phyloP scores from a whole-genome alignment of 2,113 vertebrate genomes.

The Myotis yumanensis region DNA sequence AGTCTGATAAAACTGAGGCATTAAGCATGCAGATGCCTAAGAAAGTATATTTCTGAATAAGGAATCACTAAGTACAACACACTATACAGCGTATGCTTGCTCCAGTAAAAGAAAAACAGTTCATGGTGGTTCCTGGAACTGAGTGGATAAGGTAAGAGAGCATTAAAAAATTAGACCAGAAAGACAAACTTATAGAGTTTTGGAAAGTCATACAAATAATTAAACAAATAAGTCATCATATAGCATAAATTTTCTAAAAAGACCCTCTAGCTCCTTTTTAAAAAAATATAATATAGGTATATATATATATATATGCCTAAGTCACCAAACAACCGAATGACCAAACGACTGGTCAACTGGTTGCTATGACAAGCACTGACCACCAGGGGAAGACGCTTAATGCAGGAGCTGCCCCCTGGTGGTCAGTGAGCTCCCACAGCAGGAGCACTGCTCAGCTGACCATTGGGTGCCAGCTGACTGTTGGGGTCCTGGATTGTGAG shows the following conservation, averaged over 20 bases:
- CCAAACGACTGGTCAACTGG: too few species aligned
- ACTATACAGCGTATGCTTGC: not conserved
- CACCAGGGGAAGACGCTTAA: too few species aligned
- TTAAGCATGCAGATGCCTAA: not conserved
- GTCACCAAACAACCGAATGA: too few species aligned
- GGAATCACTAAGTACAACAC: too few species aligned
- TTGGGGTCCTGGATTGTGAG: too few species aligned
- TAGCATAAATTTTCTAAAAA: not conserved
- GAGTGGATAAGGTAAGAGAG: not conserved
- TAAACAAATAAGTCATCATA: not conserved
- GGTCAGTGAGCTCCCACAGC: too few species aligned
- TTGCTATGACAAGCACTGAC: too few species aligned
- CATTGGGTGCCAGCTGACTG: too few species aligned
- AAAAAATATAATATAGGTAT: too few species aligned
- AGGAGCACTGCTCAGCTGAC: too few species aligned
- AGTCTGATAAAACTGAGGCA: not conserved
- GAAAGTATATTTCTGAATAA: not conserved
- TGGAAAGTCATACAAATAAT: not conserved
- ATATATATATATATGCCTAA: not conserved
- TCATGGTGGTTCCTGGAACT: not conserved
- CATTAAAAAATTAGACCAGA: not conserved
- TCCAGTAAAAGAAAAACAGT: not conserved
- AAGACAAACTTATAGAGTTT: not conserved
- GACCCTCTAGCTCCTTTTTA: not conserved
- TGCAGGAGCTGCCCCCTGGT: too few species aligned